Evolutionary conservation across 2,113 vertebrate genomes (phyloP), one percentile per base, ranked within the genome.

Genomic region (Thalassoma bifasciatum): DNA sequence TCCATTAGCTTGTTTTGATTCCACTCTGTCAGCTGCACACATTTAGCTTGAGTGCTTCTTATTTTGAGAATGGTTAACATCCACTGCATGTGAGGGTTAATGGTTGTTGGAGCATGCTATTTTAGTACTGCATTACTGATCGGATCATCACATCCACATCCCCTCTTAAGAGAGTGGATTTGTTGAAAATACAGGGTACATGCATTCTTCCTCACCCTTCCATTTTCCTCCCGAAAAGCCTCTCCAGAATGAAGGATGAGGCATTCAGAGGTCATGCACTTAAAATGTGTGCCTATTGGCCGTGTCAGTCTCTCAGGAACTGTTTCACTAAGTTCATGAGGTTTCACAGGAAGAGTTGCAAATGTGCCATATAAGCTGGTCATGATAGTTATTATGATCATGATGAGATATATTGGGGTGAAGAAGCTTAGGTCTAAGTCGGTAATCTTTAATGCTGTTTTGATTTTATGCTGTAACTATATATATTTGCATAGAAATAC

Each of bases 11-110:
- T 30, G 50, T 46, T 68, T 71, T 60, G 24, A 64, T 37, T 24
- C 23, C 6, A 3, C 10, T 17, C 0, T 66, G 22, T 57, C 61
- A 1, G 1, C 22, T 54, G 30, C 40, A 54, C 56, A 53, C 49
- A 49, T 70, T 72, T 57, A 36, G 61, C 17, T 36, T 21, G 24
- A 81, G 84, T 70, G 63, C 22, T 72, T 77, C 82, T 53, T 73
- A 68, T 82, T 72, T 79, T 50, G 7, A 59, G 24, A 61, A 22
- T 52, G 40, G 60, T 53, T 46, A 56, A 13, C 40, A 5, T 4
- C 11, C 5, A 11, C 24, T 53, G 17, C 14, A 17, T 46, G 50
- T 66, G 52, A 42, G 14, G 37, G 65, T 57, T 44, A 47, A 24
- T 12, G 7, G 14, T 17, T 9, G 34, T 50, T 22, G 9, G 21